phyloP scores from a whole-genome alignment of 1,140 invertebrate genomes.

The Drosophila elegans region DNA sequence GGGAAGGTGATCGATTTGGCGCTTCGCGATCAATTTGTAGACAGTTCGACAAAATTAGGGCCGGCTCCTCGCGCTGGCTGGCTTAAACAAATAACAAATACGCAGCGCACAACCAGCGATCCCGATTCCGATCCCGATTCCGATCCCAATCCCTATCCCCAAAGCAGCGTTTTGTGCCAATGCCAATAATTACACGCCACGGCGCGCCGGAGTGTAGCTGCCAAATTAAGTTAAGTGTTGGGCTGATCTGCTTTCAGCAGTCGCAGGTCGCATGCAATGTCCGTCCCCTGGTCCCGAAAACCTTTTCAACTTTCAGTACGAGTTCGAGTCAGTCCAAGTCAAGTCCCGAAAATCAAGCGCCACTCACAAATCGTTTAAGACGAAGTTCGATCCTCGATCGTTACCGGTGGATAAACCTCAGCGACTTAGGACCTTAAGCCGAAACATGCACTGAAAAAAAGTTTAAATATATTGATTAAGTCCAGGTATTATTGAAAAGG shows the following conservation, averaged over 20 bases:
- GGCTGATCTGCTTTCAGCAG: conserved; percentile 74
- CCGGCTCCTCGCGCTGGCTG: conserved; percentile 8
- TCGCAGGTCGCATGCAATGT: conserved; percentile 48
- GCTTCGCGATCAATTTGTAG: conserved; percentile 84
- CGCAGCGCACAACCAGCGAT: conserved; percentile 16
- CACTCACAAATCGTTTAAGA: conserved; percentile 76
- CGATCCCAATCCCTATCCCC: conserved; percentile 4
- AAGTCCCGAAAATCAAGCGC: conserved; percentile 44
- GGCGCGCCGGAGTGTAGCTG: conserved; percentile 70
- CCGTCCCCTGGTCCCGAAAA: conserved; percentile 14
- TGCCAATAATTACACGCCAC: conserved; percentile 74
- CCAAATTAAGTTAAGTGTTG: conserved; percentile 84
- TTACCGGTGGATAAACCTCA: conserved; percentile 67
- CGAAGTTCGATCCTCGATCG: conserved; percentile 74
- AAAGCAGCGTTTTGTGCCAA: conserved; percentile 65
- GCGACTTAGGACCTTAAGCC: conserved; percentile 44
- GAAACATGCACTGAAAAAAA: conserved; percentile 30
- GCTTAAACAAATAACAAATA: conserved; percentile 61
- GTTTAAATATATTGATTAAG: too few species aligned
- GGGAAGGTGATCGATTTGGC: conserved; percentile 84
- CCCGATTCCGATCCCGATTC: conserved; percentile 9
- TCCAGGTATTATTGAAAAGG: too few species aligned
- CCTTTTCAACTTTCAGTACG: conserved; percentile 9
- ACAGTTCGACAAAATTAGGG: conserved; percentile 77
- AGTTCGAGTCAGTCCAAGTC: conserved; percentile 9